Evolutionary conservation across 2,797 vertebrate species (phyloP), one percentile per base, ranked within the genome.

Genomic region (Balearica regulorum): DNA sequence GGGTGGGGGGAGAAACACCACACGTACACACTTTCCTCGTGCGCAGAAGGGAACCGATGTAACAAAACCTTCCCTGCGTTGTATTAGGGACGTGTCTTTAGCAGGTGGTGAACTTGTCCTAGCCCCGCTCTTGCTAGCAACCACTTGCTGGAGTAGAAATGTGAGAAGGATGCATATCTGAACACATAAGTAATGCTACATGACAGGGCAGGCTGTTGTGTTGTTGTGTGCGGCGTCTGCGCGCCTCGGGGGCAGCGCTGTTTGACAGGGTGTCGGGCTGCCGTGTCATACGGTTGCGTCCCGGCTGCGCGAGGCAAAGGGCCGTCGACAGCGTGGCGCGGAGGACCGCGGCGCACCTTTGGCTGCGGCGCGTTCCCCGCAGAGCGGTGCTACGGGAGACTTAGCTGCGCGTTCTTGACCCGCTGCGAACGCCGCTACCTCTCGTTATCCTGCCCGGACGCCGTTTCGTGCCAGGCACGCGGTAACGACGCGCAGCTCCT

Each of bases 71-170:
- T n/a, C 51, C 37, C 48, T 20, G 60, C 7, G 6, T 29, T 62
- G 51, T 57, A 3, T 16, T 57, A 13, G 41, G 81, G 81, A 93
- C 3, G 2, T 64, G 81, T 85, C 90, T 92, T 83, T 70, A 64
- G 95, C 93, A 94, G 95, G 94, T 93, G 92, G 57, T 75, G 92
- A 93, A 78, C 86, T 92, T 51, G 83, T 87, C 86, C 94, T 46
- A 35, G 81, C 75, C 46, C 43, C 0, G 2, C 71, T 96, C 46
- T 75, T 75, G 87, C 92, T 92, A 85, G 94, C 89, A 92, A 62
- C 96, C 91, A 96, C 94, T 96, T 97, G 92, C 96, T 85, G 92
- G 93, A 96, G 90, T 75, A 77, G 96, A 91, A 97, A 95, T n/a
- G 93, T 65, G 89, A 95, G 96, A 93, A 92, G 94, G 95, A 95